phyloP scores from a whole-genome alignment of 1,140 invertebrate species.

The Zaprionus vittiger region DNA sequence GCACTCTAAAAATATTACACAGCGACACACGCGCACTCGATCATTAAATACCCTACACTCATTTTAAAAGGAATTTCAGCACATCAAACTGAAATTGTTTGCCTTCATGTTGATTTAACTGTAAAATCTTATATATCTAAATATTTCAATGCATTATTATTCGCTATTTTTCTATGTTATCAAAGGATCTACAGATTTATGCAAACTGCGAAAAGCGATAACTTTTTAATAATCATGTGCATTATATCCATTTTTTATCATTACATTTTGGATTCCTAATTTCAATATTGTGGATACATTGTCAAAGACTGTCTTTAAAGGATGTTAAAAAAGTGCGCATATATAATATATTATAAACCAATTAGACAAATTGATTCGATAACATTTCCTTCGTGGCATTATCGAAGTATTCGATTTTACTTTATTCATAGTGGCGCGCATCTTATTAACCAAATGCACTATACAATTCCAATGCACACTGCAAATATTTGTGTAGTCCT shows the following conservation, averaged over 20 bases:
- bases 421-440: neutral
- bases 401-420: neutral
- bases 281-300: neutral
- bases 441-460: constrained; percentile 24
- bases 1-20: neutral
- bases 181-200: no score
- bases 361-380: no score
- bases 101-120: no score
- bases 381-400: neutral
- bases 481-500: constrained; percentile 1
- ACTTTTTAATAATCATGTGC: no score
- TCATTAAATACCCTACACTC: neutral
- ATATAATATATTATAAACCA: neutral
- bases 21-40: neutral
- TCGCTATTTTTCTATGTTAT: no score
- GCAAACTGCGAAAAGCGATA: no score
- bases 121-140: no score
- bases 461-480: neutral
- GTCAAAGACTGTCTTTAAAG: neutral
- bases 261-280: no score
- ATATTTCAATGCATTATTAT: no score
- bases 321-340: neutral
- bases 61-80: neutral
- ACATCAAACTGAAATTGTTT: neutral
- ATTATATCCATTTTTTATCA: no score